Percentiles rank a stretch among this genome's conserved stretches.
These are phyloP conservation scores for Brachyhypopomus occidentalis DNA, from an alignment of 2,113 vertebrate genomes.

Conservation along the genomic window DNA sequence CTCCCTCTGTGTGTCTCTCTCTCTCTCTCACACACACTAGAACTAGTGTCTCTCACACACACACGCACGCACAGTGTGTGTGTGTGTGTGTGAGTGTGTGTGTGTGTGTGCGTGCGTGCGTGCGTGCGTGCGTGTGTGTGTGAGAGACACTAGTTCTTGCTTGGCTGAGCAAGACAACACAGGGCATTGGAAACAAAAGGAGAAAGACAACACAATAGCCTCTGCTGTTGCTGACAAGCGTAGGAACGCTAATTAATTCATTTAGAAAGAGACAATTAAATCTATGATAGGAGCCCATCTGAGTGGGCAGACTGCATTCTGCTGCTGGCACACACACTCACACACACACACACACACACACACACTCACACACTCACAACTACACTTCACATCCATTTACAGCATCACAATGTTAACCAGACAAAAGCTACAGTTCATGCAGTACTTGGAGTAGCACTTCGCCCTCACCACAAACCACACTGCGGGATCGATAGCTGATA, in stretches of 20 bases:
- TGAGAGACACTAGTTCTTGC: slow-evolving; percentile 24
- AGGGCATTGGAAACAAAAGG: slow-evolving; percentile 46
- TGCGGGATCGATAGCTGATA: too few relatives aligned
- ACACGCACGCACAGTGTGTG: slow-evolving; percentile 19
- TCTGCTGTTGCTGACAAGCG: slow-evolving; percentile 56
- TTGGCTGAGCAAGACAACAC: slow-evolving; percentile 35
- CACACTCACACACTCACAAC: slow-evolving; percentile 43
- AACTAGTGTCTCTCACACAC: slow-evolving; percentile 43
- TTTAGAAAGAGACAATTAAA: slow-evolving; percentile 72
- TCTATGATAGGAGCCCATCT: slow-evolving; percentile 62
- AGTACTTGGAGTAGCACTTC: too few relatives aligned
- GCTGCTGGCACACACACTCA: slow-evolving; percentile 24
- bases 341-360: too few relatives aligned
- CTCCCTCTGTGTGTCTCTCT: slow-evolving; percentile 54
- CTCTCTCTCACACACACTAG: slow-evolving; percentile 60
- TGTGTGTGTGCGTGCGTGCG: slow-evolving; percentile 37
- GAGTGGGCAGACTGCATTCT: slow-evolving; percentile 15
- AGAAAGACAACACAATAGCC: slow-evolving; percentile 39
- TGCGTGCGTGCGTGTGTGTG: slow-evolving; percentile 16
- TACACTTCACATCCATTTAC: slow-evolving; percentile 36
- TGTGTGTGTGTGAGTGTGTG: slow-evolving; percentile 52
- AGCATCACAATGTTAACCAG: slow-evolving; percentile 3
- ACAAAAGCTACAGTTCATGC: slow-evolving; percentile 3
- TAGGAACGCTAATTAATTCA: slow-evolving; percentile 71
- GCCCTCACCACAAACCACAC: too few relatives aligned